Conservation (phyloP, 2,888 invertebrate species). For the Ornithoptera alexandrae region DNA sequence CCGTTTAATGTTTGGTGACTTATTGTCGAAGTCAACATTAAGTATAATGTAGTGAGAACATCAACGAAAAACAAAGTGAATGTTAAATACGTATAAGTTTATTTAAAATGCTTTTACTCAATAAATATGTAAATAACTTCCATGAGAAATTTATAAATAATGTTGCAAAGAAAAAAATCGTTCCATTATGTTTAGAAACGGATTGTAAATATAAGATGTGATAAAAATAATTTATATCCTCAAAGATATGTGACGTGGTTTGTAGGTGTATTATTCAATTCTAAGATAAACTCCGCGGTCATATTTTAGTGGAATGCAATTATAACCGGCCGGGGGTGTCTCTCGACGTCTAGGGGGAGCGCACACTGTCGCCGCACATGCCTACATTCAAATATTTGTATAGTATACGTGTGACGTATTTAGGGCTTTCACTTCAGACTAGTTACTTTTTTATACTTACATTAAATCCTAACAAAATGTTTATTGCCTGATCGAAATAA, state of each 20-base stretch:
- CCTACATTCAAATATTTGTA: slow-evolving; percentile 61
- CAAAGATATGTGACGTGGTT: slow-evolving; percentile 18
- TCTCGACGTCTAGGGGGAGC: slow-evolving; percentile 50
- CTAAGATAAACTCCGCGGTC: slow-evolving; percentile 42
- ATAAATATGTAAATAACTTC: neutral
- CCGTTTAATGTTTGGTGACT: too few species aligned
- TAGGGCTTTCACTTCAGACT: slow-evolving; percentile 50
- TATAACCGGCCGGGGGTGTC: slow-evolving; percentile 66
- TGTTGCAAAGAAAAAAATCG: slow-evolving; percentile 1
- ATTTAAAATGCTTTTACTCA: neutral
- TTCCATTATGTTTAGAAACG: slow-evolving; percentile 7
- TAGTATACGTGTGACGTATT: slow-evolving; percentile 41
- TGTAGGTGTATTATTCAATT: slow-evolving; percentile 28
- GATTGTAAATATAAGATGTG: slow-evolving; percentile 15
- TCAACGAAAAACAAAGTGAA: neutral
- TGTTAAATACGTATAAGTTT: neutral
- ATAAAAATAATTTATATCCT: slow-evolving; percentile 23
- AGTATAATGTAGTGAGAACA: too few species aligned
- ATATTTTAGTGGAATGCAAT: slow-evolving; percentile 78
- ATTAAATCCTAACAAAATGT: too few species aligned
- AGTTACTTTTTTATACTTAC: too few species aligned
- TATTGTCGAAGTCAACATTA: too few species aligned
- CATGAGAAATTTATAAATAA: slow-evolving; percentile 6
- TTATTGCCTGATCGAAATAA: too few species aligned
- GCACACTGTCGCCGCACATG: slow-evolving; percentile 50